Evolutionary conservation across 1,140 invertebrate species (phyloP), one percentile per base, ranked within the genome.

Genomic region (Agrilus planipennis): DNA sequence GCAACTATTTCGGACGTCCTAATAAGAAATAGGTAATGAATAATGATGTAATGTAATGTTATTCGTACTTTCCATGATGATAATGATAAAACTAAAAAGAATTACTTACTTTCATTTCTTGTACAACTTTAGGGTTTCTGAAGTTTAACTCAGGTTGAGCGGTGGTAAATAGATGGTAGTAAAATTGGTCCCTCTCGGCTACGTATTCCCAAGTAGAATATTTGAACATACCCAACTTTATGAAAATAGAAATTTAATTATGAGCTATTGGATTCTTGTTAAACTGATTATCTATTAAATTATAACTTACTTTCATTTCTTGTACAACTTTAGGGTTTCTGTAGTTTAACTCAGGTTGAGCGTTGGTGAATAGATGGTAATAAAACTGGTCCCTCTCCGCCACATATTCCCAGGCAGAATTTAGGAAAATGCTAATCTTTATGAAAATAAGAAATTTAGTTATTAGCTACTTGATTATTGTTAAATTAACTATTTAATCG

Each of bases 81-180:
- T 32, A 9, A 32, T 7, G 46, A 19, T 66, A 63, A 25, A 22
- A 20, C n/a, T 25, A 25, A 7, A 7, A 25, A 25, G n/a, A 25
- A 7, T 14, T 18, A 25, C 17, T 9, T 64, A 75, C 76, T 54
- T 77, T 68, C 58, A 84, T 72, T 41, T 76, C 73, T 32, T 68
- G 41, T 1, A 70, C 48, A 17, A 85, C 72, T 7, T 57, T 50
- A 6, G 62, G 56, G 58, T 81, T 81, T 2, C 68, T 59, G 46
- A 65, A 80, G 54, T 86, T 83, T 0, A 87, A 60, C 52, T 90
- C 85, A 0, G 86, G 83, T 50, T 88, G 79, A 20, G 73, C 65
- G 3, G 53, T 48, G 1, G 68, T 60, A 50, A 86, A 87, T 52
- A 84, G 79, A 60, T 88, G 84, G 2, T 83, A 61, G 58, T 87